A percentile compares a stretch with the other conserved stretches of the same genome.
These are phyloP conservation scores for Abramis brama DNA, from an alignment of 2,113 vertebrate genomes.

Conservation along the genomic window DNA sequence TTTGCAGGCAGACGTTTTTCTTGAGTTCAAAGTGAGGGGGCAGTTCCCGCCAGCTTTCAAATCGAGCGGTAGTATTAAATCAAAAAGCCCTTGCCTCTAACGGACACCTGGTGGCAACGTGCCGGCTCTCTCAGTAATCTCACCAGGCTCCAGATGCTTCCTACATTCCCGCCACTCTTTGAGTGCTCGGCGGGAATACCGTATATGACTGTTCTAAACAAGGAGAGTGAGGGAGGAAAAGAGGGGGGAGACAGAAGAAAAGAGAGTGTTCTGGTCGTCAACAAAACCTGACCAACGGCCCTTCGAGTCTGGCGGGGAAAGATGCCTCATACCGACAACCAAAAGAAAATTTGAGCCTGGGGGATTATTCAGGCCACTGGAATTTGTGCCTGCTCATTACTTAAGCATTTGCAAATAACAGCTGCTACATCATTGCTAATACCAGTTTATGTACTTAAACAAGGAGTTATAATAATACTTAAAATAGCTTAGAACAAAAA, in stretches of 20 bases:
- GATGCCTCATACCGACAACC: not conserved
- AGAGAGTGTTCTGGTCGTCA: not conserved
- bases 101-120: conserved; percentile 2
- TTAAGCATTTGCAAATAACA: conserved; percentile 1
- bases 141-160: conserved; percentile 1
- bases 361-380: not conserved
- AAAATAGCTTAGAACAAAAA: not conserved
- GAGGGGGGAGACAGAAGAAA: not conserved
- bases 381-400: not conserved
- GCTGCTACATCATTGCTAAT: not conserved
- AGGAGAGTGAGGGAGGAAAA: not conserved
- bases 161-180: conserved; percentile 5
- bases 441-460: not conserved
- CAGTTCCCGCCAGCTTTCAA: conserved; percentile 14
- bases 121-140: conserved; percentile 16
- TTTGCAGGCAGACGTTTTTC: not conserved
- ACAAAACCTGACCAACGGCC: not conserved
- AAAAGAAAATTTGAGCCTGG: not conserved
- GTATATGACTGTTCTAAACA: conserved; percentile 16
- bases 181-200: conserved; percentile 19
- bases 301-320: not conserved
- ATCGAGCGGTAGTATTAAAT: conserved; percentile 21
- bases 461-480: not conserved
- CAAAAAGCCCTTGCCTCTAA: conserved; percentile 1
- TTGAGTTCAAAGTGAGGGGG: conserved; percentile 16